A percentile compares a stretch with the other conserved stretches of the same genome.
phyloP scores from a whole-genome alignment of 2,888 invertebrate species.

The Eupeodes latifasciatus region DNA sequence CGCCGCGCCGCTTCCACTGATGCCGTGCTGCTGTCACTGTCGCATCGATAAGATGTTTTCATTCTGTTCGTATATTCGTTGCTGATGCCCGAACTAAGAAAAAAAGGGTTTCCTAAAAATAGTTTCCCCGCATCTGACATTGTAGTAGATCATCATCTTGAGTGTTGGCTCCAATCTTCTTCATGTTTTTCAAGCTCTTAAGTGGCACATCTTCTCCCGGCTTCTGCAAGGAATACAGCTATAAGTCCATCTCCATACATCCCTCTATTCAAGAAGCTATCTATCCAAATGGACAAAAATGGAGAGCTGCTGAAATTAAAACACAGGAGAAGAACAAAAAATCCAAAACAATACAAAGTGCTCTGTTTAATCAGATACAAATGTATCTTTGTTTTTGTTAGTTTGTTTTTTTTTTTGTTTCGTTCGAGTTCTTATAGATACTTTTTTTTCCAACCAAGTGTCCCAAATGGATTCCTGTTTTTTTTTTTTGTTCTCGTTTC shows the following conservation, averaged over 20 bases:
- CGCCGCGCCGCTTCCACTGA: background rate
- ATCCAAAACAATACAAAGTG: conserved; percentile 67
- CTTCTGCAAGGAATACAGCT: conserved; percentile 37
- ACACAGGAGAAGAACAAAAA: conserved; percentile 19
- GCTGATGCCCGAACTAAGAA: conserved; percentile 27
- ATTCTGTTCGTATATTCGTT: conserved; percentile 18
- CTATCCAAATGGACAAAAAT: conserved; percentile 30
- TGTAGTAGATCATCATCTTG: conserved; percentile 72
- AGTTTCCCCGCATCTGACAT: conserved; percentile 55
- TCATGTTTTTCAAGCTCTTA: conserved; percentile 53
- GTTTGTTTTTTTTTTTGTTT: conserved; percentile 52
- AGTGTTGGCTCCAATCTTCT: conserved; percentile 74
- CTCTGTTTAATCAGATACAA: conserved; percentile 76
- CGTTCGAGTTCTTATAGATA: conserved; percentile 45
- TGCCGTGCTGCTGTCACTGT: conserved; percentile 6
- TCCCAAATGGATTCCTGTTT: conserved; percentile 68
- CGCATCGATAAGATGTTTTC: conserved; percentile 67
- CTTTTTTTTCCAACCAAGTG: conserved; percentile 68
- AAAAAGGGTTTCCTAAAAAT: conserved; percentile 68
- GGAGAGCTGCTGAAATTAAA: conserved; percentile 21
- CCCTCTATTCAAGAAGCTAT: conserved; percentile 45
- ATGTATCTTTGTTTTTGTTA: conserved; percentile 61
- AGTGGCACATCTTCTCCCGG: conserved; percentile 64
- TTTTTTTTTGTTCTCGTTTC: conserved; percentile 4
- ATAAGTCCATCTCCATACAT: conserved; percentile 30